Percentiles rank a stretch among this genome's conserved stretches.
These are phyloP conservation scores for Aricia artaxerxes DNA, from an alignment of 2,888 invertebrate species.

Conservation along the genomic window DNA sequence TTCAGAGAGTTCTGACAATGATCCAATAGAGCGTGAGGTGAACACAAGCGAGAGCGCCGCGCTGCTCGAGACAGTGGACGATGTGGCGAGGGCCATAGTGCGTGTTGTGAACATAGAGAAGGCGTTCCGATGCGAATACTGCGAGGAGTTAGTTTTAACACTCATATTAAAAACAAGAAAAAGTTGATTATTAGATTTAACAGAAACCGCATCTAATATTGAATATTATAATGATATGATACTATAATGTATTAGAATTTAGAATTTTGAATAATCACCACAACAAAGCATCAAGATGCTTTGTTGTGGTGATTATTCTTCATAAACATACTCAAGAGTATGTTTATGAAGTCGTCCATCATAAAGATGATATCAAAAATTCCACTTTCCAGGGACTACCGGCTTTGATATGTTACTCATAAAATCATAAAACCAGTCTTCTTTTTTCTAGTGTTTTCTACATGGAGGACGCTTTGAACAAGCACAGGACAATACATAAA, in stretches of 20 bases:
- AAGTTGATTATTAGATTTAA: background rate
- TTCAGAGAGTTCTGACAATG: slow-evolving; percentile 53
- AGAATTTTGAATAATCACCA: too few species aligned
- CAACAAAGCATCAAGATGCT: too few species aligned
- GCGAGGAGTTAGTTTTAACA: slow-evolving; percentile 72
- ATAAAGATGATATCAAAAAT: too few species aligned
- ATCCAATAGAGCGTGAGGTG: slow-evolving; percentile 53
- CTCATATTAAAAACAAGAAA: background rate
- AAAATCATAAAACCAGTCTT: background rate
- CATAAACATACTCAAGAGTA: too few species aligned
- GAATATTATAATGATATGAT: background rate
- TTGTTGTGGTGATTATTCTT: too few species aligned
- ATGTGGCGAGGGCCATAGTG: slow-evolving; percentile 54
- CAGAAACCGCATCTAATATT: background rate
- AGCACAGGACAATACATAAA: slow-evolving; percentile 67
- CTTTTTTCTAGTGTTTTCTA: slow-evolving; percentile 64
- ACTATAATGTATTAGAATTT: too few species aligned
- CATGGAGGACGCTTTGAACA: slow-evolving; percentile 64
- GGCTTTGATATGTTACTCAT: background rate
- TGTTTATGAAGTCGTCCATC: too few species aligned
- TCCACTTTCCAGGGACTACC: too few species aligned
- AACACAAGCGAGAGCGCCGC: slow-evolving; percentile 48
- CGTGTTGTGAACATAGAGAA: slow-evolving; percentile 70
- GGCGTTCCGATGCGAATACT: slow-evolving; percentile 77
- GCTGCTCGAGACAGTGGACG: slow-evolving; percentile 51